Percentiles rank a stretch among this genome's conserved stretches.
These are phyloP conservation scores for Chrysolina oricalcia DNA, from an alignment of 2,888 invertebrate genomes.

Conservation along the genomic window DNA sequence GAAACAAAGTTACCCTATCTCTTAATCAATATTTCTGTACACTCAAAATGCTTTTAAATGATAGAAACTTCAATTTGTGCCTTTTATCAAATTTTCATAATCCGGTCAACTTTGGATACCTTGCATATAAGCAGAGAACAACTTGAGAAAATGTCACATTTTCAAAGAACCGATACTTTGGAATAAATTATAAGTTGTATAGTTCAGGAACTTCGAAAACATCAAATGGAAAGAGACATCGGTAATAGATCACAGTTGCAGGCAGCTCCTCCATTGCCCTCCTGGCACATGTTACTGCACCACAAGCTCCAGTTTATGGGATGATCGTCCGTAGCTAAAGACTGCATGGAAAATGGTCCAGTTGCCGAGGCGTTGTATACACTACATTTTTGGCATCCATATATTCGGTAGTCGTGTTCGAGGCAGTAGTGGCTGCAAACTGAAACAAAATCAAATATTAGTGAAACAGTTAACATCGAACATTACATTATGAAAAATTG, in stretches of 20 bases:
- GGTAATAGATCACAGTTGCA: slow-evolving; percentile 84
- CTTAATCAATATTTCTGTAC: too few relatives aligned
- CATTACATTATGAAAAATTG: too few relatives aligned
- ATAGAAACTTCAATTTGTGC: too few relatives aligned
- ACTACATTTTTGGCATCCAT: slow-evolving; percentile 72
- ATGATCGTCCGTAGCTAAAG: slow-evolving; percentile 31
- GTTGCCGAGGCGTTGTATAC: slow-evolving; percentile 61
- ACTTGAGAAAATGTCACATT: too few relatives aligned
- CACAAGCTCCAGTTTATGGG: slow-evolving; percentile 78
- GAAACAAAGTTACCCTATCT: too few relatives aligned
- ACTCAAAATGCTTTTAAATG: too few relatives aligned
- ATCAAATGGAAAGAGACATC: slow-evolving; percentile 63
- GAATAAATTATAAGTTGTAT: too few relatives aligned
- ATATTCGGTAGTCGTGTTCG: slow-evolving; percentile 64
- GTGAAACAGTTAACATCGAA: background rate
- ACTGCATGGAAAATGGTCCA: slow-evolving; percentile 9
- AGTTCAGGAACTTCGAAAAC: background rate
- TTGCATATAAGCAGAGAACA: too few relatives aligned
- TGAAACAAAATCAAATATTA: slow-evolving; percentile 24
- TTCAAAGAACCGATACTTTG: too few relatives aligned
- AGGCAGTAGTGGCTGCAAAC: slow-evolving; percentile 75
- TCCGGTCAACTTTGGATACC: too few relatives aligned
- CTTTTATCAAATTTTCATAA: too few relatives aligned
- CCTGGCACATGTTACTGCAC: slow-evolving; percentile 79
- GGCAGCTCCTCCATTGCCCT: slow-evolving; percentile 82